These are phyloP conservation scores for Drosophila barbarae DNA, from an alignment of 2,888 invertebrate species.

Conservation along the genomic window DNA sequence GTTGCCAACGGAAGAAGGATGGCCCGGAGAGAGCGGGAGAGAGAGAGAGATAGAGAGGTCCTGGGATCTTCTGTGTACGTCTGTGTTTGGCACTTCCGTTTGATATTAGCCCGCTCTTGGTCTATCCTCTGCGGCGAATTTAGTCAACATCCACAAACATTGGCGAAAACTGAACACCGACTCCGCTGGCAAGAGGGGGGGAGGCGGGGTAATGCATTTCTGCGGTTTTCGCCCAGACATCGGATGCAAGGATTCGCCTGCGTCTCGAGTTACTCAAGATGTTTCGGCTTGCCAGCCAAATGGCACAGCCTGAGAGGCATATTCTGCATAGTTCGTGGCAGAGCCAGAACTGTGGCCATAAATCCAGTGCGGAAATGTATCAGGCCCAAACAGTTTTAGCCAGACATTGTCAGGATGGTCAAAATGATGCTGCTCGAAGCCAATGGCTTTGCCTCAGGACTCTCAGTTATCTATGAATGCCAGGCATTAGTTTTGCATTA, in stretches of 20 bases:
- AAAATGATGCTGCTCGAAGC: conserved; percentile 18
- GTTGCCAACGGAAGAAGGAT: conserved; percentile 63
- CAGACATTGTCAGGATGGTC: conserved; percentile 9
- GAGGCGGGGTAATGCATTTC: conserved; percentile 59
- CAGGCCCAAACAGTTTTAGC: conserved; percentile 24
- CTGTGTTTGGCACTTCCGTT: conserved; percentile 66
- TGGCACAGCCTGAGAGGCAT: conserved; percentile 43
- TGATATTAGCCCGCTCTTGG: conserved; percentile 69
- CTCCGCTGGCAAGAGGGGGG: conserved; percentile 14
- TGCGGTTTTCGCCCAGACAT: conserved; percentile 55
- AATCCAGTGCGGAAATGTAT: conserved; percentile 56
- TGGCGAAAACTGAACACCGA: conserved; percentile 42
- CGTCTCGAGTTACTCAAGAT: conserved; percentile 37
- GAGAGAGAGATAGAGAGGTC: background rate
- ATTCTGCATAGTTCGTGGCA: conserved; percentile 61
- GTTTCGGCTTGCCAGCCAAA: conserved; percentile 39
- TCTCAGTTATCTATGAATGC: background rate
- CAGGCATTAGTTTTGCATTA: conserved; percentile 33
- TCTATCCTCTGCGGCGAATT: conserved; percentile 66
- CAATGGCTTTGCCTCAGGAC: conserved; percentile 29
- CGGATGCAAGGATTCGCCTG: conserved; percentile 20
- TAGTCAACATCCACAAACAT: conserved; percentile 64
- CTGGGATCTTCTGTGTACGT: conserved; percentile 21
- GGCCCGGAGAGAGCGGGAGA: conserved; percentile 42
- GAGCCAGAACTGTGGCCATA: conserved; percentile 47